These are phyloP conservation scores for Aptenodytes forsteri DNA, from an alignment of 2,113 vertebrate genomes.

Conservation along the genomic window DNA sequence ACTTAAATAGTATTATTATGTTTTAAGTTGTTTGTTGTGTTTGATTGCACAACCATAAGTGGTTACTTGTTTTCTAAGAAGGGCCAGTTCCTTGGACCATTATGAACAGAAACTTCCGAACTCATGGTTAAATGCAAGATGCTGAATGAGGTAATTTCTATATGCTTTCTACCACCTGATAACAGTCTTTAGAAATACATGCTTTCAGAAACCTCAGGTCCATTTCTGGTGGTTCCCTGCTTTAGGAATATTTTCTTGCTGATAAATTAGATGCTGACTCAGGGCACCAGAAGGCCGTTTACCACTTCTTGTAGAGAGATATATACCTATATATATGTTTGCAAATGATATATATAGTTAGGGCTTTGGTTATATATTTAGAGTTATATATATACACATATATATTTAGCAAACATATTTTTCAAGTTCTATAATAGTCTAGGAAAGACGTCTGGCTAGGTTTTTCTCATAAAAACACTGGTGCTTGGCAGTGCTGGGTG, in stretches of 20 bases:
- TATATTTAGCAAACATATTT: constrained; percentile 17
- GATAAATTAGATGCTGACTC: neutral
- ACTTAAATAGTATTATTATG: neutral
- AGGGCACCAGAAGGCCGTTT: neutral
- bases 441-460: neutral
- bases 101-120: neutral
- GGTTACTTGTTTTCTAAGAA: neutral
- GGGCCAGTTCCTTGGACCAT: neutral
- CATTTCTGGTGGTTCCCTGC: neutral
- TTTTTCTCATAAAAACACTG: neutral
- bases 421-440: neutral
- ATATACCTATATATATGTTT: neutral
- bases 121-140: neutral
- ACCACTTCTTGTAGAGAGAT: neutral
- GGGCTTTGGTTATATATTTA: neutral
- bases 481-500: constrained; percentile 37
- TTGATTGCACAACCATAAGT: neutral
- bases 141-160: neutral
- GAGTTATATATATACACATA: neutral
- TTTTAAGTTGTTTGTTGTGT: neutral
- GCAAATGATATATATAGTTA: neutral
- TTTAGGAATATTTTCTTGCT: neutral
- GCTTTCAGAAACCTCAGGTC: constrained; percentile 8
- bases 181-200: neutral
- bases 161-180: neutral